These are phyloP conservation scores for Masticophis lateralis DNA, from an alignment of 2,797 vertebrate species.

Conservation along the genomic window DNA sequence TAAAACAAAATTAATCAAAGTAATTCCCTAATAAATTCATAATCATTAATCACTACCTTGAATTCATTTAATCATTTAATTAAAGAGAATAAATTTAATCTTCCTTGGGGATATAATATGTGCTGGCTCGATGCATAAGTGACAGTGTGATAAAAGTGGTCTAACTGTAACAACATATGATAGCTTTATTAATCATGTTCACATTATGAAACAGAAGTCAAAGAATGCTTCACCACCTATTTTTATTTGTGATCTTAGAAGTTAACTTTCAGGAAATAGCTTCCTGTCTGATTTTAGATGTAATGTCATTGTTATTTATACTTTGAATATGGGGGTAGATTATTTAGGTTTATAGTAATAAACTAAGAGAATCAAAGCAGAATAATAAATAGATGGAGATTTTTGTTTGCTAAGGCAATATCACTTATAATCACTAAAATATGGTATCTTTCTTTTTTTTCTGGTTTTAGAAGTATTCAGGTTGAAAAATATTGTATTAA, in stretches of 20 bases:
- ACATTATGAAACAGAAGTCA: neutral
- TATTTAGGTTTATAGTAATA: neutral
- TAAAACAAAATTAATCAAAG: slow-evolving; percentile 12
- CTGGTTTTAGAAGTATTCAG: neutral
- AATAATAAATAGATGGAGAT: neutral
- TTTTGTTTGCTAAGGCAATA: neutral
- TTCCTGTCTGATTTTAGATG: neutral
- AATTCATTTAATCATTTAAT: neutral
- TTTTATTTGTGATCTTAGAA: neutral
- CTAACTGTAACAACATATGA: neutral
- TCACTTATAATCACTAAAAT: neutral
- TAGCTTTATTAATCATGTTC: neutral
- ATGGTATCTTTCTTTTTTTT: neutral
- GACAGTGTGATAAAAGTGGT: neutral
- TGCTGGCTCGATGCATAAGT: neutral
- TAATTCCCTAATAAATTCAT: neutral
- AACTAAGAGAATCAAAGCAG: neutral
- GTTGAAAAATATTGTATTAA: neutral
- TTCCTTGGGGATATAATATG: neutral
- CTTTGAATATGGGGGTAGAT: neutral
- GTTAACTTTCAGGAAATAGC: neutral
- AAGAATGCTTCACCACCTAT: neutral
- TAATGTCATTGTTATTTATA: neutral
- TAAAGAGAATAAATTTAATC: slow-evolving; percentile 24
- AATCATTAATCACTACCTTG: neutral